Base-by-base conservation (phyloP, 2,888 invertebrate species). In the Punctoribates punctum region DNA sequence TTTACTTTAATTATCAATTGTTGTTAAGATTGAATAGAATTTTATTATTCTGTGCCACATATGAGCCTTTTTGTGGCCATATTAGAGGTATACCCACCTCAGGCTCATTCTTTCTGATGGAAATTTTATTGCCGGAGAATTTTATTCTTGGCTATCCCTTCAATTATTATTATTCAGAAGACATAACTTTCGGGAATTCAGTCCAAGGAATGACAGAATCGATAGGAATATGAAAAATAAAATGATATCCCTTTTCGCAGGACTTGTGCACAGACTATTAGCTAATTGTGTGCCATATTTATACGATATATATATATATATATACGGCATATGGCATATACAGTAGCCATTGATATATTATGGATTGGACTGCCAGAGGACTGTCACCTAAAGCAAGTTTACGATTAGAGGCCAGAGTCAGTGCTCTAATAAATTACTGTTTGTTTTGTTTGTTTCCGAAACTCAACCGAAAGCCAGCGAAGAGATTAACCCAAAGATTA, bases 401-500 rank as follows among this genome's bases (percentile, higher is more conserved):
- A 20, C 51, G 51, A 51, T 51, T 51, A 51, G 9, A 51, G 51
- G 51, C 20, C 20, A 51, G 51, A 42, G 42, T 11, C 42, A 11
- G 42, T 9, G 42, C 42, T 42, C 42, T 20, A 51, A 51, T 51
- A 51, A 51, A 51, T 51, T 51, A 51, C n/a, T 42, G 4, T 13
- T 42, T 8, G 8, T 42, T 42, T 42, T 42, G 42, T 42, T 42
- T 42, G 42, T 42, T 42, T 42, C 42, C 42, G 42, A 42, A 34
- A 42, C 42, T 42, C 42, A 42, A 42, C 42, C 42, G 11, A 42
- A n/a, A 42, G 11, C 42, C 42, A 51, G 51, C 2, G 51, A 51
- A 51, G 51, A 51, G 51, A 51, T 51, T 51, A 51, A 51, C 51
- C 51, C 8, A 51, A 51, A 51, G 51, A 51, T 51, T 51, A 51